Evolutionary conservation across 1,140 invertebrate species (phyloP), one percentile per base, ranked within the genome.

Genomic region (Arctopsyche grandis): DNA sequence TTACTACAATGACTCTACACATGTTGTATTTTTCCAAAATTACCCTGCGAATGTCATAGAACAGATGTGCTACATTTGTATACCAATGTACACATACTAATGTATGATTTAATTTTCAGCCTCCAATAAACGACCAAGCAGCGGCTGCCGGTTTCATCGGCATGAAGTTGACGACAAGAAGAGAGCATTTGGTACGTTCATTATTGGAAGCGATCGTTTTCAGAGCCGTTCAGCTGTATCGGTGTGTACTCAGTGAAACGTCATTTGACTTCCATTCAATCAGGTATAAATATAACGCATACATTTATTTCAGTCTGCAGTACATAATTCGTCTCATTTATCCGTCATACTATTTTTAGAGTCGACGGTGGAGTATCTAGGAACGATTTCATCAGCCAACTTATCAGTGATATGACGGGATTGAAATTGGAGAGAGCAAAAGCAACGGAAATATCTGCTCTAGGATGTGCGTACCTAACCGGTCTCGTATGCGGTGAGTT

Each of bases 311-410:
- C 14, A 24, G 52, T n/a, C 16, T 46, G n/a, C 10, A 9, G 10
- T 46, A 21, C 19, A 4, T 46, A 22, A 38, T 26, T 5, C 1
- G 26, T 22, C 26, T 74, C 10, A 74, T 9, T 22, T 56, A 48
- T 73, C 7, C 22, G 48, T 52, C 5, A 21, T 73, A 7, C 3
- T 38, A 26, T 5, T 74, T 74, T 24, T 24, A 98, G 97, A 83
- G 90, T 96, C 52, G 96, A 98, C 86, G 97, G 97, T n/a, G 97
- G 97, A 26, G 96, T 99, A 16, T 94, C 96, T 0, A 91, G 92
- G 77, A 98, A 98, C 86, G 93, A 98, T 86, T 98, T 98, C 84
- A 88, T 98, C 0, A 91, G 94, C 82, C 97, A 98, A 87, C 87
- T 96, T 26, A 89, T 98, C 69, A 92, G 96, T 4, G 94, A 98